Percentiles rank a stretch among this genome's conserved stretches.
These are phyloP conservation scores for Syngnathoides biaculeatus DNA, from an alignment of 2,113 vertebrate species.

Conservation along the genomic window DNA sequence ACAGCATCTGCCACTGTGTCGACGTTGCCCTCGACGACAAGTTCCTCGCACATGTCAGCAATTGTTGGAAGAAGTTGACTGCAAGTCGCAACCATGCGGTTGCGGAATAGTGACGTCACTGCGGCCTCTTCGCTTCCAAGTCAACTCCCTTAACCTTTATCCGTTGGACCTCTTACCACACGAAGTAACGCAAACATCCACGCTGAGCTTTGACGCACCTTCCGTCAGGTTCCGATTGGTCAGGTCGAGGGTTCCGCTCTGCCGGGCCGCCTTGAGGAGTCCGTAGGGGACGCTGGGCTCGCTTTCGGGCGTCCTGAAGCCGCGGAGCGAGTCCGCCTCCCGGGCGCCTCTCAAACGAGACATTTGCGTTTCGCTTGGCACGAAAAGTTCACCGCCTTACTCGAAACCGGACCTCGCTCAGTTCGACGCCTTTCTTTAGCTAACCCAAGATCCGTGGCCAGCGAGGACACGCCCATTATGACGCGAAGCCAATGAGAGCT, in stretches of 20 bases:
- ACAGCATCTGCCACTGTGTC: too few species aligned
- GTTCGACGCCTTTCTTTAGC: too few species aligned
- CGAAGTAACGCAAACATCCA: background rate
- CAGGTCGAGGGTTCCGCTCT: conserved; percentile 87
- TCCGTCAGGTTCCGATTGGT: conserved; percentile 78
- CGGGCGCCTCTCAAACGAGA: conserved; percentile 61
- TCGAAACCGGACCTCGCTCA: too few species aligned
- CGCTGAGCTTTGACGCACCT: conserved; percentile 63
- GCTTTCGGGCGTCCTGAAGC: conserved; percentile 63
- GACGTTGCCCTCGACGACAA: too few species aligned
- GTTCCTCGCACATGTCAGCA: too few species aligned
- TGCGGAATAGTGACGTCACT: background rate
- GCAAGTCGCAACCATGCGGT: background rate
- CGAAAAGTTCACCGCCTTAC: background rate
- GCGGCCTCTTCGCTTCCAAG: background rate
- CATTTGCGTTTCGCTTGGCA: conserved; percentile 46
- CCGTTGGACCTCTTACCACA: too few species aligned
- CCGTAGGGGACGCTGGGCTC: conserved; percentile 70
- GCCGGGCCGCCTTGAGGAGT: conserved; percentile 81
- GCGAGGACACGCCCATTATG: too few species aligned
- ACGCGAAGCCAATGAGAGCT: too few species aligned
- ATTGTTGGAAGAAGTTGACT: background rate
- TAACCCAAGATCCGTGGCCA: too few species aligned
- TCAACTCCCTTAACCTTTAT: background rate
- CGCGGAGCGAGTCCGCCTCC: conserved; percentile 58